Base-by-base conservation (phyloP, 2,113 vertebrate genomes). In the Lagopus leucura region DNA sequence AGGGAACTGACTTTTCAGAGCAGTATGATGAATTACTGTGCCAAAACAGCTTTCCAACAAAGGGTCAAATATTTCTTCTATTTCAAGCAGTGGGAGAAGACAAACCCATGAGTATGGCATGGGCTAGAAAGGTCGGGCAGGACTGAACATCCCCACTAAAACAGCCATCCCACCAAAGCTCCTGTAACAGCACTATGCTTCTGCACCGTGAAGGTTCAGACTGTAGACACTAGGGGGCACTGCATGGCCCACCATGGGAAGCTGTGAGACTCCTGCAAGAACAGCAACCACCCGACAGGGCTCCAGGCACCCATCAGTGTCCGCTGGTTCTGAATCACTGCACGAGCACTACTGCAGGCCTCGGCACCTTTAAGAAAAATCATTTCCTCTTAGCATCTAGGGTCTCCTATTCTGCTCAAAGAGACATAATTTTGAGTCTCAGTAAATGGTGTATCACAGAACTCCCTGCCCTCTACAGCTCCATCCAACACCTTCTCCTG, bases 211-310 rank as follows among this genome's bases (percentile, higher is more conserved):
- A 48, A 27, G 22, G 22, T 2, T 8, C 54, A 47, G 25, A 54
- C 30, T 60, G 50, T 21, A 45, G 32, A n/a, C 90, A 88, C 90
- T n/a, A 88, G 95, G 75, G 69, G 90, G 90, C 94, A 83, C 79
- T 80, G 50, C 64, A 70, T 63, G 75, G 64, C 79, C 43, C 34
- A 36, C 14, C 13, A 28, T 24, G 30, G 36, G 34, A 63, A 92
- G 76, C 34, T 24, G 4, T 0, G 12, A 60, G 11, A 19, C 67
- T 43, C 34, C 34, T 43, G 32, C 4, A 86, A 34, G 5, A 32
- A 18, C 3, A 77, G 21, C n/a, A 32, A 28, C 18, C 15, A 34
- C 50, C 19, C 27, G 21, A 28, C 83, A 42, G 16, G 9, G 20
- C 50, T 48, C 15, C 54, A 34, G 27, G 57, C 14, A 50, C 3